Evolutionary conservation across 2,113 vertebrate species (phyloP).

Genomic region (Brachyhypopomus occidentalis): DNA sequence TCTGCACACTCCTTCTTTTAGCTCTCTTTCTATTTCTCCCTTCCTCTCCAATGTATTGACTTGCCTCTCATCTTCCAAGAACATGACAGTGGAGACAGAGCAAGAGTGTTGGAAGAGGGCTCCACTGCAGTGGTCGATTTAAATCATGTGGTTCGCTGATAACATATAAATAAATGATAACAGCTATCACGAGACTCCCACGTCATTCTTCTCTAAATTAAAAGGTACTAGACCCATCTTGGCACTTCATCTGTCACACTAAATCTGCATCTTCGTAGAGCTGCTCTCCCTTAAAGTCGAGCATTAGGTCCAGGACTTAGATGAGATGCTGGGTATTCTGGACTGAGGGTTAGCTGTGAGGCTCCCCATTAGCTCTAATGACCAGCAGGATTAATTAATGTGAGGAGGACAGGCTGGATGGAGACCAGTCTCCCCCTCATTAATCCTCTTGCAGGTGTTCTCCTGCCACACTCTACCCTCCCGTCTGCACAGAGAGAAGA

Average conservation of each 20-base stretch:
- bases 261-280: conserved; percentile 1
- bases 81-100: conserved; percentile 25
- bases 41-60: conserved; percentile 16
- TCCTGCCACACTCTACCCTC: conserved; percentile 55
- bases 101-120: background rate
- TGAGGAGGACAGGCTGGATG: conserved; percentile 62
- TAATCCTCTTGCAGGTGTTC: conserved; percentile 74
- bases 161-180: conserved; percentile 23
- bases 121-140: conserved; percentile 30
- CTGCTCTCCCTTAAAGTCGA: background rate
- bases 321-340: conserved; percentile 28
- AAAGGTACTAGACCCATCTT: background rate
- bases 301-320: conserved; percentile 5
- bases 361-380: conserved; percentile 62
- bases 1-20: conserved; percentile 29
- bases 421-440: conserved; percentile 68
- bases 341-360: conserved; percentile 43
- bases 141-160: conserved; percentile 32
- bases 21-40: conserved; percentile 21
- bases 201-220: conserved; percentile 1
- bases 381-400: conserved; percentile 72
- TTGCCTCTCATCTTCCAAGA: conserved; percentile 26
- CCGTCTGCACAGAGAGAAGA: conserved; percentile 62
- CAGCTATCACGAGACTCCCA: background rate
- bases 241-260: background rate